Evolutionary conservation across 2,797 vertebrate genomes (phyloP).

Genomic region (Poeciliopsis turneri): DNA sequence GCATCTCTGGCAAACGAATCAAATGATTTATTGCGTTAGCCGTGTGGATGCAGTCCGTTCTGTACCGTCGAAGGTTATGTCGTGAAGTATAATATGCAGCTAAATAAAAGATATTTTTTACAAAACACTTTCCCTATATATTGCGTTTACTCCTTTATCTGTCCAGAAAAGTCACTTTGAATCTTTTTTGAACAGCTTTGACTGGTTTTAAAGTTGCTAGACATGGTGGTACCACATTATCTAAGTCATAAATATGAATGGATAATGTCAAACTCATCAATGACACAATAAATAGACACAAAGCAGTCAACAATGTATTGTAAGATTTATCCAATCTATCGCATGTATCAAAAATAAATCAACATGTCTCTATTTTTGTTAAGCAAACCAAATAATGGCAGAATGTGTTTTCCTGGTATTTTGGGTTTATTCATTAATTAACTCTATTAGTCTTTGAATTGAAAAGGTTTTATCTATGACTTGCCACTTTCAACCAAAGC

Average conservation of each 20-base stretch:
- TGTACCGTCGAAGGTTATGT: neutral
- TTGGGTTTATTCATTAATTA: neutral
- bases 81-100: neutral
- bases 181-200: too few relatives aligned
- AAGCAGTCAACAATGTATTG: neutral
- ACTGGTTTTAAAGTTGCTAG: neutral
- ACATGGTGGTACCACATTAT: neutral
- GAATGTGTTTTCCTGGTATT: neutral
- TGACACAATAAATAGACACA: neutral
- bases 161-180: neutral
- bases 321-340: neutral
- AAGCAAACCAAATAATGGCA: neutral
- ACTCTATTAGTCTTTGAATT: neutral
- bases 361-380: neutral
- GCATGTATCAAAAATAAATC: neutral
- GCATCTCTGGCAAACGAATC: slow-evolving; percentile 12
- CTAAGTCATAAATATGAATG: neutral
- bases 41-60: neutral
- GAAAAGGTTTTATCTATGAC: neutral
- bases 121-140: neutral
- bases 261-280: neutral
- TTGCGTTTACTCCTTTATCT: neutral
- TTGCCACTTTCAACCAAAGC: neutral
- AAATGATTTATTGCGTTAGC: slow-evolving; percentile 15
- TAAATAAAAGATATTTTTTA: neutral